These are phyloP conservation scores for Meteorus cinctellus DNA, from an alignment of 2,888 invertebrate genomes.

Conservation along the genomic window DNA sequence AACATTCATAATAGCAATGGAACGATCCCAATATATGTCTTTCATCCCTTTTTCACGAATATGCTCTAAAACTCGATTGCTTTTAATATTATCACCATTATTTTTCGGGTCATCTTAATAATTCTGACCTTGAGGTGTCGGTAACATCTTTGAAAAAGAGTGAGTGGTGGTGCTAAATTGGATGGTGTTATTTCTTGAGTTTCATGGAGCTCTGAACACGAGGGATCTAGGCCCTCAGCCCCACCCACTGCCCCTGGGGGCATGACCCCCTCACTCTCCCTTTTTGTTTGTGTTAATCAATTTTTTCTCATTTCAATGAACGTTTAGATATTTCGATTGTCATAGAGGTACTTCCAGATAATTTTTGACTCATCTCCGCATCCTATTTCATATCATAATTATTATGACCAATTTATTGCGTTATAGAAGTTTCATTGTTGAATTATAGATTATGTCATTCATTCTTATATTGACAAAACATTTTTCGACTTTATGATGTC, in stretches of 20 bases:
- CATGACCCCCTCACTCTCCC: constrained; percentile 62
- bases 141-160: constrained; percentile 68
- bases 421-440: background rate
- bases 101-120: background rate
- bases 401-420: background rate
- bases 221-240: constrained; percentile 69
- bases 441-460: background rate
- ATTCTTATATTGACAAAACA: background rate
- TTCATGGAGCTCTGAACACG: constrained; percentile 67
- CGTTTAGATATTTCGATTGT: background rate
- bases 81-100: background rate
- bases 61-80: no score
- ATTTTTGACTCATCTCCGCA: background rate
- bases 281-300: constrained; percentile 26
- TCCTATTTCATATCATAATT: background rate
- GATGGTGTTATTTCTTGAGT: constrained; percentile 62
- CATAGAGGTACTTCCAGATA: constrained; percentile 9
- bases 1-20: no score
- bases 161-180: constrained; percentile 56
- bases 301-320: constrained; percentile 39
- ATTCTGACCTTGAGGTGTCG: constrained; percentile 71
- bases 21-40: no score
- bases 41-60: no score
- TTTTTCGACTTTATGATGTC: background rate
- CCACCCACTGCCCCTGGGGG: constrained; percentile 70